phyloP scores from a whole-genome alignment of 1,140 invertebrate genomes.

The Drosophila obscura region DNA sequence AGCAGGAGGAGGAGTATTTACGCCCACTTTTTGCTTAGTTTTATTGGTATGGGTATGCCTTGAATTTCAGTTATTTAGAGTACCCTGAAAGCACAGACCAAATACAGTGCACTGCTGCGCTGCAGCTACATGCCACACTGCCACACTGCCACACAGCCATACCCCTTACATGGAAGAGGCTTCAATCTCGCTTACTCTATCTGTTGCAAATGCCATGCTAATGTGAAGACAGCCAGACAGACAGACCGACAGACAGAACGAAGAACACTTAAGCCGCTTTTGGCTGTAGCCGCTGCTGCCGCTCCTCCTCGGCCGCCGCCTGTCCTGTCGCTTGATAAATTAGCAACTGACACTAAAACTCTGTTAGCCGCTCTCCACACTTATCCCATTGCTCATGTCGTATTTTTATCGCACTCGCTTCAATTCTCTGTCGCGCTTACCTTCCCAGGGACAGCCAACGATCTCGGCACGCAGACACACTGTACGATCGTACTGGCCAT shows the following conservation, averaged over 20 bases:
- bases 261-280: conserved; percentile 47
- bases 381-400: conserved; percentile 71
- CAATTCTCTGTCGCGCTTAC: conserved; percentile 85
- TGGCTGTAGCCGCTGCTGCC: conserved; percentile 15
- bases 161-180: neutral
- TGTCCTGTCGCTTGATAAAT: conserved; percentile 55
- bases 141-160: neutral
- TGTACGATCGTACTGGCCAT: conserved; percentile 93
- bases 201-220: neutral
- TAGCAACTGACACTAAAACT: conserved; percentile 75
- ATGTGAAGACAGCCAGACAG: conserved; percentile 13
- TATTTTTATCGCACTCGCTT: conserved; percentile 58
- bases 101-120: neutral
- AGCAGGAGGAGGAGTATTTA: too few species aligned
- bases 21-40: too few species aligned
- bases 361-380: conserved; percentile 72
- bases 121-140: conserved; percentile 1
- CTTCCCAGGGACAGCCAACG: conserved; percentile 93
- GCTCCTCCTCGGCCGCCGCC: conserved; percentile 1
- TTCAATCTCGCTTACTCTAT: neutral
- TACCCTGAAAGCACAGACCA: neutral
- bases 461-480: conserved; percentile 97
- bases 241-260: conserved; percentile 18
- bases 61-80: neutral
- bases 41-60: too few species aligned